These are phyloP conservation scores for Sphaerophoria rueppellii DNA, from an alignment of 2,888 invertebrate genomes.

Conservation along the genomic window DNA sequence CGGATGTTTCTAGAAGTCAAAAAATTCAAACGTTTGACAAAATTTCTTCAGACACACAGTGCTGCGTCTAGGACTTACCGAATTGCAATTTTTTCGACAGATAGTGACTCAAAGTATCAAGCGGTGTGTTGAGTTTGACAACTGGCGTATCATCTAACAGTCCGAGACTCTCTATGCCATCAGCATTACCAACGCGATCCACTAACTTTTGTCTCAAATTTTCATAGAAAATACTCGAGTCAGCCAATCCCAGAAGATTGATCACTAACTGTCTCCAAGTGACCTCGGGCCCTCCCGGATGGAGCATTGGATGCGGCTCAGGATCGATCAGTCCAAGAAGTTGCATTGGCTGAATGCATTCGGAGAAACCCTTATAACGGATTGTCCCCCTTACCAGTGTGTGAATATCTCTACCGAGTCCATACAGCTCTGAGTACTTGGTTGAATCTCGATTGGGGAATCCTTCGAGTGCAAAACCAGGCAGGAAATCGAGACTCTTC, in stretches of 20 bases:
- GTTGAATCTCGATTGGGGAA: constrained; percentile 98
- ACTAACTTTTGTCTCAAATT: constrained; percentile 92
- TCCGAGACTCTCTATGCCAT: constrained; percentile 93
- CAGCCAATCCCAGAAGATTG: constrained; percentile 91
- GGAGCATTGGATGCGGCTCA: constrained; percentile 93
- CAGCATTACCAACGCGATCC: constrained; percentile 90
- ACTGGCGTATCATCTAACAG: constrained; percentile 92
- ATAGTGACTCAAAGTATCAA: constrained; percentile 96
- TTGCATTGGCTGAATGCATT: constrained; percentile 93
- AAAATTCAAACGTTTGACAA: too few species aligned
- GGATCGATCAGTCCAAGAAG: constrained; percentile 93
- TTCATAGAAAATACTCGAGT: constrained; percentile 94
- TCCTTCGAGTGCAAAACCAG: constrained; percentile 97
- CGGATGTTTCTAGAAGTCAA: constrained; percentile 85
- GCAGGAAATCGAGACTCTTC: constrained; percentile 92
- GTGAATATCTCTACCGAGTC: constrained; percentile 90
- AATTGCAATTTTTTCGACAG: constrained; percentile 91
- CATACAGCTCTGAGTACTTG: constrained; percentile 93
- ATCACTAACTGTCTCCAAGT: constrained; percentile 97
- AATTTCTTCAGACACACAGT: neutral
- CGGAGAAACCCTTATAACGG: constrained; percentile 94
- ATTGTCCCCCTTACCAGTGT: constrained; percentile 97
- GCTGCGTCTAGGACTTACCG: constrained; percentile 82
- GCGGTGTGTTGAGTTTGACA: constrained; percentile 91
- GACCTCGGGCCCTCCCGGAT: constrained; percentile 96